Evolutionary conservation across 2,797 vertebrate genomes (phyloP).

Genomic region (Centropyge bicolor): DNA sequence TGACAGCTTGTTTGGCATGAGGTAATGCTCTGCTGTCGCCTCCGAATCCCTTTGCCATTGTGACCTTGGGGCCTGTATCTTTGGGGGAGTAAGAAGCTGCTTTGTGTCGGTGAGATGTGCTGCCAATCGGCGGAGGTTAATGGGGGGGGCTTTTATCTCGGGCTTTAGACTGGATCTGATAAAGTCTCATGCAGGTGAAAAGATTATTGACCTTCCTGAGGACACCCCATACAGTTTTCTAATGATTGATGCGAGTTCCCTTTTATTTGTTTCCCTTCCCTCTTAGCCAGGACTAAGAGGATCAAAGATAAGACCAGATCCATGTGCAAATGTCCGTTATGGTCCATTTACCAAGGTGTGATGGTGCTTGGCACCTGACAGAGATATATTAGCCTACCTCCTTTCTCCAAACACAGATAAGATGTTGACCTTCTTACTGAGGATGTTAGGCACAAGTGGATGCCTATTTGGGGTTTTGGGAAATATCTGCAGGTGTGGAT

Average conservation of each 20-base stretch:
- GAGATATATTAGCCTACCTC: conserved; percentile 79
- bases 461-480: conserved; percentile 59
- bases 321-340: conserved; percentile 85
- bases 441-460: conserved; percentile 48
- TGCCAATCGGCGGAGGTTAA: conserved; percentile 94
- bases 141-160: conserved; percentile 93
- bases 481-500: conserved; percentile 48
- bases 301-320: conserved; percentile 83
- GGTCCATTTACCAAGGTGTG: conserved; percentile 86
- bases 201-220: conserved; percentile 98
- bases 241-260: conserved; percentile 97
- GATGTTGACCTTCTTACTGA: conserved; percentile 77
- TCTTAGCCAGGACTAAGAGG: conserved; percentile 82
- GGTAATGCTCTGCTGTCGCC: conserved; percentile 91
- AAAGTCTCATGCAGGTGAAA: conserved; percentile 97
- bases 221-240: conserved; percentile 94
- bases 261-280: conserved; percentile 89
- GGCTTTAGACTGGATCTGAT: conserved; percentile 97
- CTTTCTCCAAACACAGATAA: conserved; percentile 80
- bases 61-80: conserved; percentile 95
- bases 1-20: conserved; percentile 96
- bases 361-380: conserved; percentile 81
- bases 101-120: conserved; percentile 92
- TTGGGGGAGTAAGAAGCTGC: conserved; percentile 88
- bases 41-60: conserved; percentile 87